Percentiles rank a stretch among this genome's conserved stretches.
phyloP scores from a whole-genome alignment of 2,113 vertebrate species.

The Anas platyrhynchos region DNA sequence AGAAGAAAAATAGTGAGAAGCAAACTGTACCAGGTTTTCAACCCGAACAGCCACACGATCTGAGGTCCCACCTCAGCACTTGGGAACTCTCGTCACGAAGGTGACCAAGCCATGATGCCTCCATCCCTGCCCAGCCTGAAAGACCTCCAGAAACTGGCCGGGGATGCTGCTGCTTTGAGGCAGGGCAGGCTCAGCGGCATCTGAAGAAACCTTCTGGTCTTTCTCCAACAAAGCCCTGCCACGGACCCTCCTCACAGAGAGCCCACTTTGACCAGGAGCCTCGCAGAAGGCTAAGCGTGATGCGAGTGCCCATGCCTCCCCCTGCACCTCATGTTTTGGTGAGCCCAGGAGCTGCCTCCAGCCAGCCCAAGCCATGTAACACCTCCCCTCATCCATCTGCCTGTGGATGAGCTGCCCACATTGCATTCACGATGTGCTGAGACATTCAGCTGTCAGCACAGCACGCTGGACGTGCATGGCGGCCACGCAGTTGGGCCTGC shows the following conservation, averaged over 20 bases:
- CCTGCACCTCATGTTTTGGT: background rate
- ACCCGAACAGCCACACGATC: background rate
- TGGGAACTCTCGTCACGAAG: background rate
- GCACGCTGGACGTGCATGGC: no score
- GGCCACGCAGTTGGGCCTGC: background rate
- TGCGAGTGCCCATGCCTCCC: fast-evolving
- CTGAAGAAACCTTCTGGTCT: background rate
- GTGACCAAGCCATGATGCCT: background rate
- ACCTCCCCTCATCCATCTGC: background rate
- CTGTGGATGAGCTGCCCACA: background rate
- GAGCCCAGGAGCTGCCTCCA: background rate
- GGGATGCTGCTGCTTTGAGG: background rate
- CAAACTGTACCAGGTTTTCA: background rate
- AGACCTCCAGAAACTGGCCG: background rate
- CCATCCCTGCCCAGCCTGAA: background rate
- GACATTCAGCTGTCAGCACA: no score
- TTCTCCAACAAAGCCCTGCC: background rate
- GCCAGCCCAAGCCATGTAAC: background rate
- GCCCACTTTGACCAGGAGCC: background rate
- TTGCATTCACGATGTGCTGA: no score
- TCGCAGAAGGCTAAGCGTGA: background rate
- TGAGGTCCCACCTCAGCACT: background rate
- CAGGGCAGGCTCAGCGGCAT: background rate
- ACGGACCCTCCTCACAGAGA: background rate
- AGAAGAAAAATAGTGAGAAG: background rate